A percentile compares a stretch with the other conserved stretches of the same genome.
Evolutionary conservation across 2,888 invertebrate species (phyloP).

Genomic region (Tenthredo scrophulariae): DNA sequence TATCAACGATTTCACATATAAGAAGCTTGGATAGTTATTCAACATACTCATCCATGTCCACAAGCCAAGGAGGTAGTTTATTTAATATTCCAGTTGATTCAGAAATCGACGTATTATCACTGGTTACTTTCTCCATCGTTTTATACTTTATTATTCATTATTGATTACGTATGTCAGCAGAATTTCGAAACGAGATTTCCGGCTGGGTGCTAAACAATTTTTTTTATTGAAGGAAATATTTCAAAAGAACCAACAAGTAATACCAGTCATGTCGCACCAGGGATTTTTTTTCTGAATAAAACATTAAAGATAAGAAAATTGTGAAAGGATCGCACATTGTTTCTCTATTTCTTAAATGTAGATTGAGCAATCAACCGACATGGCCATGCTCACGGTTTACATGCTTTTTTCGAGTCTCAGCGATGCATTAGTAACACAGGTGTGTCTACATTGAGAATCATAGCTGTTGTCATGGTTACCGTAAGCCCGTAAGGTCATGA

Average conservation of each 20-base stretch:
- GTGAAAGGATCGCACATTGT: slow-evolving; percentile 22
- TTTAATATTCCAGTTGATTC: slow-evolving; percentile 57
- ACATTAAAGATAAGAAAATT: not conserved
- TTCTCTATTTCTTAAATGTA: slow-evolving; percentile 11
- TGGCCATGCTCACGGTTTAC: slow-evolving; percentile 26
- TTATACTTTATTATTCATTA: slow-evolving; percentile 9
- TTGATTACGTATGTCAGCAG: not conserved
- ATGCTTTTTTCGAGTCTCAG: not conserved
- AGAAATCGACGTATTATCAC: slow-evolving; percentile 54
- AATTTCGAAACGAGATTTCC: not conserved
- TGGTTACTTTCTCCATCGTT: slow-evolving; percentile 53
- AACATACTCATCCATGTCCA: slow-evolving; percentile 69
- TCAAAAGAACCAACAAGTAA: not conserved
- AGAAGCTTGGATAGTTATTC: slow-evolving; percentile 17
- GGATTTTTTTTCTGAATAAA: not conserved
- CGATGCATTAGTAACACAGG: slow-evolving; percentile 26
- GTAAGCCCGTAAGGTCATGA: slow-evolving; percentile 11
- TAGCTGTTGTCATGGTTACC: slow-evolving; percentile 50
- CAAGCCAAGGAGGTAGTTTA: slow-evolving; percentile 67
- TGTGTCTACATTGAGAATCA: slow-evolving; percentile 43
- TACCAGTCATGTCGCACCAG: not conserved
- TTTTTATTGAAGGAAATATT: slow-evolving; percentile 5
- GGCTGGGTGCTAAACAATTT: not conserved
- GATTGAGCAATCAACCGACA: slow-evolving; percentile 19
- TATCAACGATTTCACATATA: not conserved